Conservation (phyloP, 1,140 invertebrate species). For the Lucilia cuprina region DNA sequence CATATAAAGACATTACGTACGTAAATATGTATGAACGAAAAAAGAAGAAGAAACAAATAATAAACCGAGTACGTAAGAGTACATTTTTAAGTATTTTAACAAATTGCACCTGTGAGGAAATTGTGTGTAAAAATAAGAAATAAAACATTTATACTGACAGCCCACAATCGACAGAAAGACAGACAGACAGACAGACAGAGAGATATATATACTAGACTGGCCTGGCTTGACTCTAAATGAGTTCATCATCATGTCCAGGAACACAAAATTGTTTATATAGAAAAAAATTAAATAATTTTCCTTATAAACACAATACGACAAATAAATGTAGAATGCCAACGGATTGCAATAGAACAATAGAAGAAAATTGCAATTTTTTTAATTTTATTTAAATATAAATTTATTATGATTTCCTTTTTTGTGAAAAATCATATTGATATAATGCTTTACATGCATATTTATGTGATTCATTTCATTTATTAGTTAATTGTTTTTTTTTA, state of each 20-base stretch:
- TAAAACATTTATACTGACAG: not conserved
- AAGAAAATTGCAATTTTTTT: not conserved
- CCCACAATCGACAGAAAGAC: not conserved
- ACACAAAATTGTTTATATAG: not conserved
- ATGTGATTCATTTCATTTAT: not conserved
- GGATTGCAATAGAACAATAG: not conserved
- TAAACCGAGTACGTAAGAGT: not conserved
- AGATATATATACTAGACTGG: not conserved
- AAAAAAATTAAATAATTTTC: not conserved
- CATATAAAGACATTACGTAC: not conserved
- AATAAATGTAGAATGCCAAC: too few relatives aligned
- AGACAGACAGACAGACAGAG: too few relatives aligned
- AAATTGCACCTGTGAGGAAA: constrained; percentile 31
- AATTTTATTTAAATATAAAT: not conserved
- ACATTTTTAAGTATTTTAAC: not conserved
- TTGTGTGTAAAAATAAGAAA: not conserved
- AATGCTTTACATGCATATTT: not conserved
- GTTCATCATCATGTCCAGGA: not conserved
- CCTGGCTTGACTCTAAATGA: not conserved
- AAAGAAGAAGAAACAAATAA: not conserved
- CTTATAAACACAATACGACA: not conserved
- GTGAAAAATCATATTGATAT: not conserved
- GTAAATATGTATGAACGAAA: not conserved
- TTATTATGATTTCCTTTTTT: not conserved
- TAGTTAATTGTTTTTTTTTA: not conserved